Base-by-base conservation (phyloP, 2,113 vertebrate genomes). In the Psephotus haematonotus region DNA sequence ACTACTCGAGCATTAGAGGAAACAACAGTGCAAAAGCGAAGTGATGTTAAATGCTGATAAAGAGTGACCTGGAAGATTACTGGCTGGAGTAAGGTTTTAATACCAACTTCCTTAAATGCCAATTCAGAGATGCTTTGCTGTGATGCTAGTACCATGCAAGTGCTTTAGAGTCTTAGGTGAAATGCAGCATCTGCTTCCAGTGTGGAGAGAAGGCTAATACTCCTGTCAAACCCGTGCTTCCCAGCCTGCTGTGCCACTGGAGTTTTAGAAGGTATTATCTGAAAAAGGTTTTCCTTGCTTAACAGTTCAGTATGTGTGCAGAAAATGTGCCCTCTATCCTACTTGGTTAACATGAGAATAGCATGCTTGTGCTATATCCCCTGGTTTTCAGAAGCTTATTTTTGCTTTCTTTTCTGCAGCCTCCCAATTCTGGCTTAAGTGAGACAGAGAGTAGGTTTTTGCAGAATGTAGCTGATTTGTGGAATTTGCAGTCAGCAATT, bases 131-230 rank as follows among this genome's bases (percentile, higher is more conserved):
- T 23, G 46, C 9, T 43, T 53, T 74, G 11, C 19, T 62, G 82
- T 9, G 29, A 2, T 44, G 19, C 35, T 64, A 22, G 22, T 29
- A 16, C 13, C 1, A 0, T 53, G 35, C 13, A 22, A 29, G 28
- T 82, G 31, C 62, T 53, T 55, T 65, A 11, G 18, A 62, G 12
- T 27, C 15, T 53, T 28, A 12, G 44, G 33, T 2, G 16, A 35
- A 86, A 17, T 0, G 2, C 62, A 70, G 33, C 19, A 23, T 10
- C 50, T 76, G 23, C 12, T 88, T 71, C 25, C 49, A 43, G n/a
- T 2, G 1, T n/a, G 29, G 50, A 70, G 52, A 4, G 4, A 29
- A 86, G 46, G 23, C 28, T 33, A 3, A 27, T 35, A 2, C 5
- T 79, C 23, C 20, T 57, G 20, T 37, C 46, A 37, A 18, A 28